Percentiles rank a stretch among this genome's conserved stretches.
Evolutionary conservation across 2,113 vertebrate species (phyloP).

Genomic region (Sphyrna mokarran): DNA sequence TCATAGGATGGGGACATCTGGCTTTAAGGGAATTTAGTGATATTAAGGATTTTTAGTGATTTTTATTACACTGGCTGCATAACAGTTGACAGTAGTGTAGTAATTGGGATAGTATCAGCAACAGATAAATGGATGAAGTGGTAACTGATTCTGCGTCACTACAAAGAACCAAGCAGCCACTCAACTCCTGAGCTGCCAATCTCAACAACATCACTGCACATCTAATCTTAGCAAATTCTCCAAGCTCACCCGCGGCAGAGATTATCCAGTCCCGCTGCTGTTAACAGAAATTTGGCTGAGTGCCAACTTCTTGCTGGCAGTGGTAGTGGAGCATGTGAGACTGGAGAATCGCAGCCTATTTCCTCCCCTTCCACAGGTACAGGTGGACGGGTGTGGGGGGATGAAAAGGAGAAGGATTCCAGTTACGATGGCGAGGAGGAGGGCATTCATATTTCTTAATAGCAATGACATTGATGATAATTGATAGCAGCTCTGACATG

Average conservation of each 20-base stretch:
- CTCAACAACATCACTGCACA: background rate
- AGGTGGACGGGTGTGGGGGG: background rate
- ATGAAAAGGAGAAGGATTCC: background rate
- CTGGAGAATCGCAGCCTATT: no score
- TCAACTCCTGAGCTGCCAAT: background rate
- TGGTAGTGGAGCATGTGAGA: no score
- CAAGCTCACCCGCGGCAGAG: no score
- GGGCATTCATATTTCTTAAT: background rate
- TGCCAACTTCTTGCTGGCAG: no score
- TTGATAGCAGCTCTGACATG: background rate
- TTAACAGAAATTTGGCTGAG: no score
- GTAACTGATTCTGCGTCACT: background rate
- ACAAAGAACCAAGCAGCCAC: background rate
- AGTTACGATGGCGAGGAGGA: background rate
- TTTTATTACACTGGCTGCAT: background rate
- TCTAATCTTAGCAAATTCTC: no score
- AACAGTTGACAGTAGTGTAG: background rate
- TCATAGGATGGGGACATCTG: background rate
- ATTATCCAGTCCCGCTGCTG: no score
- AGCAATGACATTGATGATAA: background rate
- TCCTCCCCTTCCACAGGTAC: background rate
- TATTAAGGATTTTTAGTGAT: no score
- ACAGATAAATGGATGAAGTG: background rate
- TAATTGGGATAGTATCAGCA: background rate
- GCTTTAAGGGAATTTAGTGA: background rate